Evolutionary conservation across 2,113 vertebrate genomes (phyloP).

Genomic region (Mus spicilegus): DNA sequence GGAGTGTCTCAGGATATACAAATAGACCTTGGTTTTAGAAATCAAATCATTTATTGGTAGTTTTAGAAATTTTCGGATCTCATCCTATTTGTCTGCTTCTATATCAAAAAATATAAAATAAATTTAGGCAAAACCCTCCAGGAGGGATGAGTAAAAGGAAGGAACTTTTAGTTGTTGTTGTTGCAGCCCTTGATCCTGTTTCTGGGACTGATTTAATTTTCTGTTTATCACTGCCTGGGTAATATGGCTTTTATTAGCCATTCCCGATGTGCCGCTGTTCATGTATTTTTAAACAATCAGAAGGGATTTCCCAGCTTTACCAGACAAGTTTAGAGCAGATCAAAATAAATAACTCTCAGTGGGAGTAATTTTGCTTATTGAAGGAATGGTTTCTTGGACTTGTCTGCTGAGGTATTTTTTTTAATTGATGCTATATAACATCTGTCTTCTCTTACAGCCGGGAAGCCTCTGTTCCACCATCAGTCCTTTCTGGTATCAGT

Average conservation of each 20-base stretch:
- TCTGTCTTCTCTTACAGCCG: constrained; percentile 2
- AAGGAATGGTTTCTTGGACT: constrained; percentile 1
- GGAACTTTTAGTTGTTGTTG: background rate
- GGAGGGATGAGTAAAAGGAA: background rate
- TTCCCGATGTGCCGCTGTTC: background rate
- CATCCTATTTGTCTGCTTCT: background rate
- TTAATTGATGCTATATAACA: background rate
- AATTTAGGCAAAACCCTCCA: background rate
- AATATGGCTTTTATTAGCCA: constrained; percentile 47
- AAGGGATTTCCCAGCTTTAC: background rate
- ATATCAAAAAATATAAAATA: constrained; percentile 15
- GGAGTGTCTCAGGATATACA: background rate
- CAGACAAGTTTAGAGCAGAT: constrained; percentile 33
- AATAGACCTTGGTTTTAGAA: background rate
- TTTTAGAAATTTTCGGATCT: too few species aligned
- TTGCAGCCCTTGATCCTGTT: constrained; percentile 6
- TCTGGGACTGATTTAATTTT: constrained; percentile 40
- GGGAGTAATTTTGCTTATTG: constrained; percentile 56
- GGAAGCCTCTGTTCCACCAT: background rate
- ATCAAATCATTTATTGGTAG: background rate
- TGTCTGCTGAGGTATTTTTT: background rate
- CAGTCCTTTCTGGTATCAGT: background rate
- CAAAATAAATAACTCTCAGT: constrained; percentile 71
- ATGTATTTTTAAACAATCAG: constrained; percentile 63
- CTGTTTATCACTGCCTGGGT: background rate